A percentile compares a stretch with the other conserved stretches of the same genome.
phyloP scores from a whole-genome alignment of 2,797 vertebrate species.

The Chanos chanos region DNA sequence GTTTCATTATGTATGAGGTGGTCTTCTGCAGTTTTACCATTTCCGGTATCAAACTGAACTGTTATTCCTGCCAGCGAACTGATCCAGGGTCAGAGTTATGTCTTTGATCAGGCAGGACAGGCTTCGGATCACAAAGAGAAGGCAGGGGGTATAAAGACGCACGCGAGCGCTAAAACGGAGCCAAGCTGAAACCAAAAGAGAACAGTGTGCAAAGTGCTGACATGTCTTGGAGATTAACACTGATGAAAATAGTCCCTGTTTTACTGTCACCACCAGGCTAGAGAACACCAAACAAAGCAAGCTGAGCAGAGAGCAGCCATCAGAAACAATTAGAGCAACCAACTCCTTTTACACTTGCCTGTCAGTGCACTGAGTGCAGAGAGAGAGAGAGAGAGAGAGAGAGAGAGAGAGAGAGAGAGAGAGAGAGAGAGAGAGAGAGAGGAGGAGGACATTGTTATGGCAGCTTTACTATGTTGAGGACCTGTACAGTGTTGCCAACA shows the following conservation, averaged over 20 bases:
- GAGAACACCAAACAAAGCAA: not conserved
- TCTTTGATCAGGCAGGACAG: not conserved
- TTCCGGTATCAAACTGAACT: too few relatives aligned
- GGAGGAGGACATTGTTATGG: too few relatives aligned
- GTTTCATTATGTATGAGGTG: too few relatives aligned
- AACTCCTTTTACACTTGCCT: not conserved
- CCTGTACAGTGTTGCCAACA: not conserved
- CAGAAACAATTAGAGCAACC: slow-evolving; percentile 10
- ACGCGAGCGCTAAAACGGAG: too few relatives aligned
- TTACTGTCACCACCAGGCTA: slow-evolving; percentile 2
- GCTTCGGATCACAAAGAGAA: not conserved
- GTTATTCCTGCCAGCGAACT: too few relatives aligned
- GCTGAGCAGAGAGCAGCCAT: slow-evolving; percentile 1
- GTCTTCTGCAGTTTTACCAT: too few relatives aligned
- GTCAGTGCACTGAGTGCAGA: not conserved
- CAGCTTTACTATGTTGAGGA: too few relatives aligned
- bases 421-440: not conserved
- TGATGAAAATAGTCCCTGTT: slow-evolving; percentile 2
- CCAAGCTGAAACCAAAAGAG: too few relatives aligned
- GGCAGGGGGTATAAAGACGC: not conserved
- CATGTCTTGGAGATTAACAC: slow-evolving; percentile 24
- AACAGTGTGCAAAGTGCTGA: not conserved
- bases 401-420: not conserved
- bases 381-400: not conserved
- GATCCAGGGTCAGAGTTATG: not conserved